phyloP scores from a whole-genome alignment of 1,140 invertebrate genomes.

The Magallana angulata region DNA sequence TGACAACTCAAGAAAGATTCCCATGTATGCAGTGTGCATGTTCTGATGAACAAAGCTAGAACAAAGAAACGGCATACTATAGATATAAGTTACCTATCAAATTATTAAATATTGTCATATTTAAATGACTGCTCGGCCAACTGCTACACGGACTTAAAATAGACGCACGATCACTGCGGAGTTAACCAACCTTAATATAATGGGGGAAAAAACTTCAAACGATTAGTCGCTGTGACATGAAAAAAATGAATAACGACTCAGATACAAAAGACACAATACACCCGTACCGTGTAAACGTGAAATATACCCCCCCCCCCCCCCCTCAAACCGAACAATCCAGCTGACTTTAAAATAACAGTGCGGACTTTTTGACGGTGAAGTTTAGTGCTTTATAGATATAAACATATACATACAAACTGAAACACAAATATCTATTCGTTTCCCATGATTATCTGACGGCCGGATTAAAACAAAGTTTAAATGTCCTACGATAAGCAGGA shows the following conservation, averaged over 20 bases:
- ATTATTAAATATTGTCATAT: slow-evolving; percentile 35
- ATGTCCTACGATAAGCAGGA: slow-evolving; percentile 8
- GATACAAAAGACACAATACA: neutral
- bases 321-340: neutral
- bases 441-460: slow-evolving; percentile 26
- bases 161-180: neutral
- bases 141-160: neutral
- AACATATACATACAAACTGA: neutral
- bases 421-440: neutral
- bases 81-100: slow-evolving; percentile 7
- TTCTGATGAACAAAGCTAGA: neutral
- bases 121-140: neutral
- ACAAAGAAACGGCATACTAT: neutral
- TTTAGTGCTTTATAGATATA: no score
- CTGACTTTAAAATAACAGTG: neutral
- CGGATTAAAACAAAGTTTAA: slow-evolving; percentile 1
- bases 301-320: neutral
- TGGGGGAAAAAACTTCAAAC: neutral
- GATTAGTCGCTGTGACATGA: neutral
- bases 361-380: neutral
- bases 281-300: neutral
- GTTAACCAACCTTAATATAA: slow-evolving; percentile 14
- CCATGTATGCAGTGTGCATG: neutral
- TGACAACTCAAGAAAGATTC: neutral
- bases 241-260: neutral